These are phyloP conservation scores for Penaeus monodon DNA, from an alignment of 2,888 invertebrate species.

Conservation along the genomic window DNA sequence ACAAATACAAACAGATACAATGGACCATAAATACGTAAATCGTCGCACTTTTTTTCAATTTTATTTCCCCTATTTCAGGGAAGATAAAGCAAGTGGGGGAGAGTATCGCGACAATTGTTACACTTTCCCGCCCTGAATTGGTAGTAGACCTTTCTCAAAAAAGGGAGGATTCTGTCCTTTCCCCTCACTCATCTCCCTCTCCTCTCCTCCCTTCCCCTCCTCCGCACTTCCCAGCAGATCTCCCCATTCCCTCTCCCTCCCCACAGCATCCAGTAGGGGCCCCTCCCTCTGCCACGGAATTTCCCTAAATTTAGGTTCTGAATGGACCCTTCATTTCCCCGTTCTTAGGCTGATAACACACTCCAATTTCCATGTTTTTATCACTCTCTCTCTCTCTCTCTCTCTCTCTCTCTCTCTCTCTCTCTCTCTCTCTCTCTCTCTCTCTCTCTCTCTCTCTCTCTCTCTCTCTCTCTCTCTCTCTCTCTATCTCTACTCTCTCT, in stretches of 20 bases:
- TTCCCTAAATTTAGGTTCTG: constrained; percentile 36
- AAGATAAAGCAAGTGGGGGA: not conserved
- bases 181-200: not conserved
- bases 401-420: not conserved
- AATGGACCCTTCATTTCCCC: constrained; percentile 43
- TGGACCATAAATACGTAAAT: no score
- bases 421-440: not conserved
- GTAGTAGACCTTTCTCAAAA: not conserved
- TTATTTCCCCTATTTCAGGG: no score
- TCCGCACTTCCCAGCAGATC: not conserved
- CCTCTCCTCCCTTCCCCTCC: constrained; percentile 1
- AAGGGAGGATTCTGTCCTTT: constrained; percentile 2
- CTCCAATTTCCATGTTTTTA: constrained; percentile 34
- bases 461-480: not conserved
- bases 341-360: constrained; percentile 40
- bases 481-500: not conserved
- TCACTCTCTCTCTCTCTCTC: not conserved
- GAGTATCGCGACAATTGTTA: not conserved
- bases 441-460: not conserved
- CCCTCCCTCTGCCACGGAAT: constrained; percentile 22
- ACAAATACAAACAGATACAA: no score
- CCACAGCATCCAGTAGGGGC: constrained; percentile 21
- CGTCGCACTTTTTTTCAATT: no score
- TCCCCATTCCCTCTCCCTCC: not conserved
- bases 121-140: not conserved